These are phyloP conservation scores for Carassius auratus DNA, from an alignment of 2,113 vertebrate species.

Conservation along the genomic window DNA sequence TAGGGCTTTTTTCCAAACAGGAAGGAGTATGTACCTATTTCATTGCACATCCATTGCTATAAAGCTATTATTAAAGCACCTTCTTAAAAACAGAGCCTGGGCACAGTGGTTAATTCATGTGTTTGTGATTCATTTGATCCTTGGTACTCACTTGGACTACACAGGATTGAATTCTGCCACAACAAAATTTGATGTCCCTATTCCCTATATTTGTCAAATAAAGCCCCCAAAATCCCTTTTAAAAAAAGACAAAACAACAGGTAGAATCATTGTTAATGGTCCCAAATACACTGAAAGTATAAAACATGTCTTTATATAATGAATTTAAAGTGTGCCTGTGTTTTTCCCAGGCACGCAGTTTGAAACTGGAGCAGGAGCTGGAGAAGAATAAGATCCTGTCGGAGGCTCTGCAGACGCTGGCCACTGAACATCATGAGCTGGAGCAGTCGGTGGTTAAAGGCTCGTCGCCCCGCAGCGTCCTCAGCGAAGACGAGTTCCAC, in stretches of 20 bases:
- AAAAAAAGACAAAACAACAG: not conserved
- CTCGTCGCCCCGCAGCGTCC: conserved; percentile 81
- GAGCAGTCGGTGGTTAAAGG: conserved; percentile 92
- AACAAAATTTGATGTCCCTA: not conserved
- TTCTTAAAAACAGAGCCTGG: not conserved
- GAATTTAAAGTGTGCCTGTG: conserved; percentile 23
- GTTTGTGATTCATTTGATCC: not conserved
- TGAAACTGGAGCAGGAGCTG: conserved; percentile 94
- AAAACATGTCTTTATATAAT: not conserved
- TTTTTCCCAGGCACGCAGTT: conserved; percentile 84
- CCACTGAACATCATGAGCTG: conserved; percentile 94
- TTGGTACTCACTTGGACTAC: not conserved
- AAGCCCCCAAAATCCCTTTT: not conserved
- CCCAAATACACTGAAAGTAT: not conserved
- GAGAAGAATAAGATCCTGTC: conserved; percentile 98
- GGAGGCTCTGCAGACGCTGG: conserved; percentile 92
- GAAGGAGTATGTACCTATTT: conserved; percentile 83
- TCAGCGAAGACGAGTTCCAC: conserved; percentile 96
- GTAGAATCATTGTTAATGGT: not conserved
- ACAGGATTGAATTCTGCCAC: not conserved
- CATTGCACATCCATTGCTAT: not conserved
- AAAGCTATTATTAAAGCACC: not conserved
- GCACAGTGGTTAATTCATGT: not conserved
- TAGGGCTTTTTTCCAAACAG: conserved; percentile 85
- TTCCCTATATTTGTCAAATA: not conserved